phyloP scores from a whole-genome alignment of 2,113 vertebrate species.

The Xyrauchen texanus region DNA sequence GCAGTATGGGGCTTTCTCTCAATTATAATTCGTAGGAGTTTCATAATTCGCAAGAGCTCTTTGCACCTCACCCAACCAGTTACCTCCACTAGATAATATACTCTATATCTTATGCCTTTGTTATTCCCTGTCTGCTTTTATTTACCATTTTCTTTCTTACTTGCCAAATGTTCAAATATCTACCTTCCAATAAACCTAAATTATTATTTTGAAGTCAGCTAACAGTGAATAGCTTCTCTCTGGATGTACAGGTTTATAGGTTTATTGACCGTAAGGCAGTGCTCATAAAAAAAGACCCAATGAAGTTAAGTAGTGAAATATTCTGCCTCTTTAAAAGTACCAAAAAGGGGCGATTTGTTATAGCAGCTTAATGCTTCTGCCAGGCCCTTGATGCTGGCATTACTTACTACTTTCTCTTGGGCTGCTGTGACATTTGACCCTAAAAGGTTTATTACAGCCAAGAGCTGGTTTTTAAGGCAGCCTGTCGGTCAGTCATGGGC shows the following conservation, averaged over 20 bases:
- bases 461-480: slow-evolving; percentile 74
- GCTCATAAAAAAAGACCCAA: slow-evolving; percentile 49
- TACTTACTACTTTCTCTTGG: slow-evolving; percentile 79
- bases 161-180: background rate
- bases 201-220: slow-evolving; percentile 37
- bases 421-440: slow-evolving; percentile 77
- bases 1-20: slow-evolving; percentile 31
- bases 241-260: slow-evolving; percentile 35
- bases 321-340: slow-evolving; percentile 7
- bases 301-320: slow-evolving; percentile 41
- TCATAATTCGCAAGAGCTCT: background rate
- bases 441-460: slow-evolving; percentile 76
- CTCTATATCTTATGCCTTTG: too few relatives aligned
- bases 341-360: slow-evolving; percentile 36
- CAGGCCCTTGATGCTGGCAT: slow-evolving; percentile 70
- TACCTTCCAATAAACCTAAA: slow-evolving; percentile 24
- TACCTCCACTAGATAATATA: too few relatives aligned
- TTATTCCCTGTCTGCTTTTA: too few relatives aligned
- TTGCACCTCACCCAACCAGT: background rate
- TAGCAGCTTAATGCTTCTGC: slow-evolving; percentile 48
- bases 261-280: slow-evolving; percentile 43
- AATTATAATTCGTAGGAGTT: slow-evolving; percentile 21
- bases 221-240: slow-evolving; percentile 37
- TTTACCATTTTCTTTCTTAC: too few relatives aligned
- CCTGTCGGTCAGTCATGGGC: slow-evolving; percentile 62